Percentiles rank a stretch among this genome's conserved stretches.
phyloP scores from a whole-genome alignment of 2,113 vertebrate species.

The Caracal caracal region DNA sequence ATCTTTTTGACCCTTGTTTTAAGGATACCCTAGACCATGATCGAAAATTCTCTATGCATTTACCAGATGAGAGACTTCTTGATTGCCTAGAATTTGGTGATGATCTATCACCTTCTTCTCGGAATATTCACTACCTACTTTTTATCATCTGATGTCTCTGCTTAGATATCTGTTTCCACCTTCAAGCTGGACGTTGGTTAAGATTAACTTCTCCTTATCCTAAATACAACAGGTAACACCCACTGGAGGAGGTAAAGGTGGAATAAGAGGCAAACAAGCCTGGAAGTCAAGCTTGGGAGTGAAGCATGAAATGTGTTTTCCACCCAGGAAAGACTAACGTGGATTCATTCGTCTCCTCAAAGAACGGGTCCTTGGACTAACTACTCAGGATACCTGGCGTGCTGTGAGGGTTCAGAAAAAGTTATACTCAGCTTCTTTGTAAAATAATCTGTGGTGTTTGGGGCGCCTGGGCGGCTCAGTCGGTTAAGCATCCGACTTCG shows the following conservation, averaged over 20 bases:
- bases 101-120: neutral
- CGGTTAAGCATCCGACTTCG: no score
- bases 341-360: neutral
- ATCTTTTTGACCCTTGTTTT: neutral
- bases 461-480: no score
- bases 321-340: neutral
- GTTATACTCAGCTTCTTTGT: neutral
- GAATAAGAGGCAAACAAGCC: neutral
- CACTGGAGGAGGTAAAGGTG: neutral
- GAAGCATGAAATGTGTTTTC: conserved; percentile 15
- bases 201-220: conserved; percentile 10
- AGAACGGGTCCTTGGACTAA: neutral
- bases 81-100: neutral
- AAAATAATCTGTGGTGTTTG: neutral
- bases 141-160: neutral
- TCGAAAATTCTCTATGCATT: neutral
- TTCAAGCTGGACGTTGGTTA: conserved; percentile 5
- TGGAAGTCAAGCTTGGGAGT: neutral
- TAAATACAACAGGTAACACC: neutral
- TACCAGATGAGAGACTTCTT: neutral
- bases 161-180: neutral
- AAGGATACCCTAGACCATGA: neutral
- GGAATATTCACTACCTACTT: neutral
- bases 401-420: neutral
- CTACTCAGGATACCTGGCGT: neutral